Evolutionary conservation across 2,888 invertebrate species (phyloP).

Genomic region (Mystacides longicornis): DNA sequence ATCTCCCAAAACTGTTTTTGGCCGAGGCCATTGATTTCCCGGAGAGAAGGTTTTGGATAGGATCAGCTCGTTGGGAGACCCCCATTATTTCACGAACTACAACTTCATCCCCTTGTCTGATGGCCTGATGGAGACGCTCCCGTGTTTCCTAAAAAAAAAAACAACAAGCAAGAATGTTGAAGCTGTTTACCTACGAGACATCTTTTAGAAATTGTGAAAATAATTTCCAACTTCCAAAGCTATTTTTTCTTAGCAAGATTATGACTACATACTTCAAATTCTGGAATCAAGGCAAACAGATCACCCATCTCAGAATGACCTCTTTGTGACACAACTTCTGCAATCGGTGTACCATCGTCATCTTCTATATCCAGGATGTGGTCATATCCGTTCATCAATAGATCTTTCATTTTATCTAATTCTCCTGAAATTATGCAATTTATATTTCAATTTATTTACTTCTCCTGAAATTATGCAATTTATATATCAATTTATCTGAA

Average conservation of each 20-base stretch:
- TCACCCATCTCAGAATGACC: conserved; percentile 59
- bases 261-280: conserved; percentile 72
- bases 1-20: conserved; percentile 66
- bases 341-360: conserved; percentile 59
- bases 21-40: conserved; percentile 38
- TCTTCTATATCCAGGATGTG: conserved; percentile 75
- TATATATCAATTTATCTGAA: too few species aligned
- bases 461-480: too few species aligned
- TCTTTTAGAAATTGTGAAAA: too few species aligned
- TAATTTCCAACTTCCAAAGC: too few species aligned
- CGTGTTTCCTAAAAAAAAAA: conserved; percentile 57
- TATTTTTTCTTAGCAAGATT: too few species aligned
- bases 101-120: conserved; percentile 56
- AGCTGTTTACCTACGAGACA: too few species aligned
- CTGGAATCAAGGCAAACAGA: conserved; percentile 63
- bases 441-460: too few species aligned
- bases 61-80: conserved; percentile 31
- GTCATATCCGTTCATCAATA: conserved; percentile 78
- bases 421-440: conserved; percentile 37
- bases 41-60: conserved; percentile 47
- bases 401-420: conserved; percentile 47
- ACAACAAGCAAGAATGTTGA: too few species aligned
- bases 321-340: conserved; percentile 61
- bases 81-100: conserved; percentile 51
- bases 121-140: conserved; percentile 68